Conservation (phyloP, 1,140 invertebrate genomes). For the Diachasma alloeum region DNA sequence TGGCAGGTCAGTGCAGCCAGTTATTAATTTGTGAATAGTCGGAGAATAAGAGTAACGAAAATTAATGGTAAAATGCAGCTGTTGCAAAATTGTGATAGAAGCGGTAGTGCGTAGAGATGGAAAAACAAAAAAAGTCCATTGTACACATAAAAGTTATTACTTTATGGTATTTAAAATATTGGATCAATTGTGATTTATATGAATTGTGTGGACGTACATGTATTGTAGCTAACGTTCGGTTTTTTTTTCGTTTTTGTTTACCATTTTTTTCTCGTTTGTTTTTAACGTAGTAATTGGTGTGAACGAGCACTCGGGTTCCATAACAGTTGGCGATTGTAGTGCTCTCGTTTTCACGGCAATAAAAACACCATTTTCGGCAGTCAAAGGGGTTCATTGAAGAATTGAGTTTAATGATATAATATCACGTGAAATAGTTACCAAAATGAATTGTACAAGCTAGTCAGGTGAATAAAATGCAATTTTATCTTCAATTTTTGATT, state of each 20-base stretch:
- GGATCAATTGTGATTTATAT: slow-evolving; percentile 35
- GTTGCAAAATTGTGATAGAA: slow-evolving; percentile 34
- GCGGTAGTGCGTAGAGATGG: slow-evolving; percentile 19
- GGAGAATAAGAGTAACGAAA: slow-evolving; percentile 16
- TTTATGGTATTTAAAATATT: slow-evolving; percentile 22
- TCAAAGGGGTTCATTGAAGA: slow-evolving; percentile 13
- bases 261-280: slow-evolving; percentile 14
- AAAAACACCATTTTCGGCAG: background rate
- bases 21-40: slow-evolving; percentile 23
- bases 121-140: slow-evolving; percentile 11
- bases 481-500: slow-evolving; percentile 26
- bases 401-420: slow-evolving; percentile 7
- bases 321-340: slow-evolving; percentile 19
- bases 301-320: slow-evolving; percentile 1
- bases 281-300: background rate
- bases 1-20: background rate
- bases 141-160: background rate
- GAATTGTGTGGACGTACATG: slow-evolving; percentile 22
- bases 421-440: slow-evolving; percentile 21
- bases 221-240: background rate
- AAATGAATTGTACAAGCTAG: slow-evolving; percentile 37
- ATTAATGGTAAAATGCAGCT: slow-evolving; percentile 26
- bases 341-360: background rate
- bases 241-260: slow-evolving; percentile 6
- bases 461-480: slow-evolving; percentile 36